These are phyloP conservation scores for Plusia festucae DNA, from an alignment of 2,888 invertebrate species.

Conservation along the genomic window DNA sequence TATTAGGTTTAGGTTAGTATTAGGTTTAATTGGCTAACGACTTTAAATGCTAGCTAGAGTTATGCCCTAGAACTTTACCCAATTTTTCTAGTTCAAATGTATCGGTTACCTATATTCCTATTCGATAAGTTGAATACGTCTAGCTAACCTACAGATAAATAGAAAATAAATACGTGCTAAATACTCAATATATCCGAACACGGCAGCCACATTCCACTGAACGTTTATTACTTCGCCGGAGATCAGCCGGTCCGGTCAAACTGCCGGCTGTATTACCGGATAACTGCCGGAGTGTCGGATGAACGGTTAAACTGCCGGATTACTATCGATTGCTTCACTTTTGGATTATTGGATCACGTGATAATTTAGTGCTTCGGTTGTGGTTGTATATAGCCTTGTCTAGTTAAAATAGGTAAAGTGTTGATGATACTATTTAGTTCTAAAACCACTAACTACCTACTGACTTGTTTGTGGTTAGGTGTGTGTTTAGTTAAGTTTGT, in stretches of 20 bases:
- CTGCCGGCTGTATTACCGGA: constrained; percentile 40
- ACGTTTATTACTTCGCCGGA: constrained; percentile 40
- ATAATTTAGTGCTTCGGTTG: constrained; percentile 30
- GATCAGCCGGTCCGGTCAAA: constrained; percentile 41
- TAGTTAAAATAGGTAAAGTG: neutral
- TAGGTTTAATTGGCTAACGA: too few relatives aligned
- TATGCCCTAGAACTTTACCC: too few relatives aligned
- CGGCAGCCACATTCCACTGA: constrained; percentile 17
- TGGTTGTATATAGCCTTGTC: neutral
- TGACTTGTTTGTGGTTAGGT: too few relatives aligned
- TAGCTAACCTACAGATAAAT: neutral
- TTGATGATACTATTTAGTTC: too few relatives aligned
- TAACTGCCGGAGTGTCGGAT: constrained; percentile 32
- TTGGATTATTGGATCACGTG: constrained; percentile 45
- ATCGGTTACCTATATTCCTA: neutral
- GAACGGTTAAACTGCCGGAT: constrained; percentile 34
- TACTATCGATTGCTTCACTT: constrained; percentile 50
- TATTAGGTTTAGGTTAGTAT: too few relatives aligned
- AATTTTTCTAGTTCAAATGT: too few relatives aligned
- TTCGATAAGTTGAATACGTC: neutral
- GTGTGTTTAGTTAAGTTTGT: too few relatives aligned
- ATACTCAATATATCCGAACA: constrained; percentile 10
- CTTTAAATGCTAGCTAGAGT: too few relatives aligned
- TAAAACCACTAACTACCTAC: too few relatives aligned
- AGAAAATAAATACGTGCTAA: constrained; percentile 6